Evolutionary conservation across 2,797 vertebrate species (phyloP), one percentile per base, ranked within the genome.

Genomic region (Craterocephalus amniculus): DNA sequence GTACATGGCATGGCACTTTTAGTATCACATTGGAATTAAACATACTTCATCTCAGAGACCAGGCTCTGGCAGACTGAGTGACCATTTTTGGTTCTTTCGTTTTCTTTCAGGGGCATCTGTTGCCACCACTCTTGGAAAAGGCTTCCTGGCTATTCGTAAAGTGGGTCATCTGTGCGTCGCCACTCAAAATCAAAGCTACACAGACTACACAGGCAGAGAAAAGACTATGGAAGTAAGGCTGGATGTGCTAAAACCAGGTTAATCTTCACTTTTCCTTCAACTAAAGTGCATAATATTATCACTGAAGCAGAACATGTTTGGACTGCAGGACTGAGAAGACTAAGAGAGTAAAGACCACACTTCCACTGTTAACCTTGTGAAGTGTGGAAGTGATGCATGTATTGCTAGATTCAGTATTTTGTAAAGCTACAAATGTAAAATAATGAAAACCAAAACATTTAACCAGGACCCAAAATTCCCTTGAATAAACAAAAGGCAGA

Each of bases 101-200:
- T 43, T 18, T 61, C 60, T 68, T 87, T 6, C 74, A 97, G 96
- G 96, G 0, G 85, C 95, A 0, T 92, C 94, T 1, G 64, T 92
- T 0, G 96, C 96, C 0, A 68, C 64, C 20, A 27, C 7, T 0
- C 91, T 97, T 14, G 87, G 6, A 48, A 97, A 95, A 87, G 95
- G 96, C 36, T 97, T 97, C 65, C 79, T 97, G 84, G 93, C 96
- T 6, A 77, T 96, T 71, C 95, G 95, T 32, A 97, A 97, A 88
- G 94, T 92, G 0, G 95, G 96, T 60, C 95, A 96, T 58, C 86
- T 97, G 27, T 96, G 96, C 1, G 93, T 97, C 20, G 63, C 90
- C 56, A 96, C 95, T 0, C 10, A 59, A 52, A 68, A 38, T 0
- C 92, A 95, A 67, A 80, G 79, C 45, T 97, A 96, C 91, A 92